These are phyloP conservation scores for Oppia nitens DNA, from an alignment of 1,140 invertebrate species.

Conservation along the genomic window DNA sequence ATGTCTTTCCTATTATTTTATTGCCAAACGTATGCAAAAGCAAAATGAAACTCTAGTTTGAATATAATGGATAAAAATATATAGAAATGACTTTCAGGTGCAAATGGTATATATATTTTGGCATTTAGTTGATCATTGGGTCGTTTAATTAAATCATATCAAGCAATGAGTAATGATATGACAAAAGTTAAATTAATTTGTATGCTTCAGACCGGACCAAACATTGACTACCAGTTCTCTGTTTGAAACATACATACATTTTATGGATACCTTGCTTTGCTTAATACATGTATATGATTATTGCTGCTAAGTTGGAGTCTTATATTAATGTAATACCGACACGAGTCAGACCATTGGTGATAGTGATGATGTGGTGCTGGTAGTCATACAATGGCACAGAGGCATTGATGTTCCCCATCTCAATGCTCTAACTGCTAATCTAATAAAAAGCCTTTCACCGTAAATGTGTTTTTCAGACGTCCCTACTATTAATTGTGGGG, in stretches of 20 bases:
- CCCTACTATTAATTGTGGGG: constrained; percentile 19
- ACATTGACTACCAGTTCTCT: no score
- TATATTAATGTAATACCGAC: no score
- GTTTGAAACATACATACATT: no score
- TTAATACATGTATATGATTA: no score
- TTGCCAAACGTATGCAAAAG: neutral
- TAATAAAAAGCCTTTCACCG: constrained; percentile 22
- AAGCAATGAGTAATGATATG: neutral
- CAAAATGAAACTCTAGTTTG: no score
- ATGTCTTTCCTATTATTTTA: neutral
- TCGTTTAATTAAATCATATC: neutral
- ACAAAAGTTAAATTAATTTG: neutral
- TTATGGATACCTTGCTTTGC: no score
- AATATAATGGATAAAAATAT: neutral
- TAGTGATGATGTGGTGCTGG: no score
- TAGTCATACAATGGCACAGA: no score
- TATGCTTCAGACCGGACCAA: no score
- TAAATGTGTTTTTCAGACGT: constrained; percentile 17
- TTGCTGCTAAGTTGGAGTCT: no score
- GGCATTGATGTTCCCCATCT: neutral
- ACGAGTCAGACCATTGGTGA: no score
- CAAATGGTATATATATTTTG: neutral
- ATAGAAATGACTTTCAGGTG: neutral
- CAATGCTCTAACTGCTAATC: constrained; percentile 8
- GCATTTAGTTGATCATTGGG: neutral